Conservation (phyloP, 2,113 vertebrate genomes). For the Grus americana region DNA sequence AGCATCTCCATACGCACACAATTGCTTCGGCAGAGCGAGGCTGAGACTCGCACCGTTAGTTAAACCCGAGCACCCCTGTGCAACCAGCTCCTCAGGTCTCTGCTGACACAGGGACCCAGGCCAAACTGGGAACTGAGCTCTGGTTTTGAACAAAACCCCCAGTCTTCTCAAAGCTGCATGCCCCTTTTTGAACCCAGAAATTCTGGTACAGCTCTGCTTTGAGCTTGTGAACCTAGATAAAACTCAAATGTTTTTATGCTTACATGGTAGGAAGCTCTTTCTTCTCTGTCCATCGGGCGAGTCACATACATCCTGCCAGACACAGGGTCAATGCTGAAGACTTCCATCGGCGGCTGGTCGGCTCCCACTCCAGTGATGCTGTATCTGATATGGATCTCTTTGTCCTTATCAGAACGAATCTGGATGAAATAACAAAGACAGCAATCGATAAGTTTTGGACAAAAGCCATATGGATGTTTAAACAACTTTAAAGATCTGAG, state of each 20-base stretch:
- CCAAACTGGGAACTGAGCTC: not conserved
- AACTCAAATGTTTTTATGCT: conserved; percentile 42
- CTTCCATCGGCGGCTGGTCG: conserved; percentile 94
- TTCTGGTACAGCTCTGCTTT: not conserved
- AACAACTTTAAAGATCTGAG: not conserved
- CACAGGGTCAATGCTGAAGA: conserved; percentile 97
- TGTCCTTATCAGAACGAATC: conserved; percentile 97
- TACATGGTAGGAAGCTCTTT: conserved; percentile 94
- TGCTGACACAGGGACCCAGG: not conserved
- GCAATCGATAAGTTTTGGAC: not conserved
- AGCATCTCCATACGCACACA: not conserved
- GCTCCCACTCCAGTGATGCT: conserved; percentile 94
- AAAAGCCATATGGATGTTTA: not conserved
- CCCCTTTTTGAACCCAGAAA: not conserved
- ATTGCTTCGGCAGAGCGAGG: not conserved
- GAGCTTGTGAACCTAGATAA: not conserved
- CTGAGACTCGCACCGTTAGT: fast-evolving
- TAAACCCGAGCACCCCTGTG: not conserved
- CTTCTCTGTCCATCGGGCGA: conserved; percentile 93
- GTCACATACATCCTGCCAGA: conserved; percentile 97
- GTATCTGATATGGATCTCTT: conserved; percentile 92
- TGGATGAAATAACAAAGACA: conserved; percentile 61
- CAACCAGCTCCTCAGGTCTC: not conserved
- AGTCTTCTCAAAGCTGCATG: fast-evolving
- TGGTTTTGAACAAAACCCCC: not conserved